Percentiles rank a stretch among this genome's conserved stretches.
Conservation (phyloP, 2,797 vertebrate species). For the Hephaestus fuliginosus region DNA sequence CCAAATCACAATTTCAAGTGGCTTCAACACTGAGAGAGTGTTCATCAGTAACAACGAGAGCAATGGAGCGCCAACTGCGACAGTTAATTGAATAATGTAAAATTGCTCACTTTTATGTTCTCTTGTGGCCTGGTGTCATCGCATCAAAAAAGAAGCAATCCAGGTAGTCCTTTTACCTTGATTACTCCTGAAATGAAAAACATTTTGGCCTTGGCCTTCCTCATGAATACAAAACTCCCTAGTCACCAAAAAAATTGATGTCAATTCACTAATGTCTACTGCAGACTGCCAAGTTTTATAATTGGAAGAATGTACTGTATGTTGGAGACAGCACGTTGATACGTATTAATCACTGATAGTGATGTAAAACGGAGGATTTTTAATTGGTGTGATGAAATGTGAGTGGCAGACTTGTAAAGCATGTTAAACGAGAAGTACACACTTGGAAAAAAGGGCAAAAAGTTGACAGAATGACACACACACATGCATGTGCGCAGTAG, state of each 20-base stretch:
- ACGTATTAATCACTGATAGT: too few relatives aligned
- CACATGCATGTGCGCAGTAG: too few relatives aligned
- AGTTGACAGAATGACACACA: too few relatives aligned
- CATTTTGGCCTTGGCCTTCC: background rate
- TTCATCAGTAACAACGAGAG: background rate
- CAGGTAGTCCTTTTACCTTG: too few relatives aligned
- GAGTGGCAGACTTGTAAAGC: too few relatives aligned
- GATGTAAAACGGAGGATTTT: too few relatives aligned
- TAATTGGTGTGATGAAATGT: too few relatives aligned
- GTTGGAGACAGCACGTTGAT: background rate
- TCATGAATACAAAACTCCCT: slow-evolving; percentile 16
- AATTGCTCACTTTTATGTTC: background rate
- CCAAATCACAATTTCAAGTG: background rate
- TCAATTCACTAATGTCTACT: background rate
- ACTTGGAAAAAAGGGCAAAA: background rate
- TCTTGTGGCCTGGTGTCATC: background rate
- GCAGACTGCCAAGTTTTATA: too few relatives aligned
- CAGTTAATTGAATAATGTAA: background rate
- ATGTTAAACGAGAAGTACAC: too few relatives aligned
- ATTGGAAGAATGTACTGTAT: background rate
- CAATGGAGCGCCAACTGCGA: background rate
- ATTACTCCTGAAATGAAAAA: background rate
- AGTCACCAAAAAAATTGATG: background rate
- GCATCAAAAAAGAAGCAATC: slow-evolving; percentile 5
- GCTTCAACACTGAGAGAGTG: background rate